Base-by-base conservation (phyloP, 2,797 vertebrate species). In the Gymnoscopelus braueri region DNA sequence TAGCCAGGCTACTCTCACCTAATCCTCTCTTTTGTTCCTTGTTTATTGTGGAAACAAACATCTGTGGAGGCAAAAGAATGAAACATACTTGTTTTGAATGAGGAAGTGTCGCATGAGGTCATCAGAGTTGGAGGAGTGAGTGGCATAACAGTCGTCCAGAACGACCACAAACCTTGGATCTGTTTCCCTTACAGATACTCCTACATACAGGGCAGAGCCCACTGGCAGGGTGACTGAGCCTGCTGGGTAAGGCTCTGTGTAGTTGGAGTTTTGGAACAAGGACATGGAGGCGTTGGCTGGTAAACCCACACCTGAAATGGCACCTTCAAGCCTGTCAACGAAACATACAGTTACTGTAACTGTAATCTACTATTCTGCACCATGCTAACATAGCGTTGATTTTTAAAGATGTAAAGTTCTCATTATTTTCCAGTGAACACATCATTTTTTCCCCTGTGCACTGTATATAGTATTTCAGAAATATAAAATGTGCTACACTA, bases 61-160 rank as follows among this genome's bases (percentile, higher is more conserved):
- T 44, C 39, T 10, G 39, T 8, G 8, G 39, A 44, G 7, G 1
- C 39, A 9, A 8, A 44, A 44, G 39, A 44, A 8, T 54, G 68
- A 71, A 92, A 91, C 49, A 92, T 84, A 44, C 39, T 44, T 44
- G 39, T 44, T 44, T 44, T 44, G 39, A 44, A 44, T 10, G 39
- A 44, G 39, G 67, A 73, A 84, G 72, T 91, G 89, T 47, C 75
- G 83, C 57, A 67, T 29, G 0, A 83, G 72, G 60, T 89, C 81
- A 0, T 44, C 24, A 5, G 39, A 32, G 55, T 83, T 64, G 0
- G 51, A 0, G 0, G 80, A 79, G 15, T 87, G 84, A 0, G 90
- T 93, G 35, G 87, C 87, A 47, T 88, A 92, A 68, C 92, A 93
- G 47, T 88, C 82, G 12, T 61, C 80, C 67, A 92, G 1, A n/a